Base-by-base conservation (phyloP, 64 coral and sea anemone species). In the Pocillopora damicornis region DNA sequence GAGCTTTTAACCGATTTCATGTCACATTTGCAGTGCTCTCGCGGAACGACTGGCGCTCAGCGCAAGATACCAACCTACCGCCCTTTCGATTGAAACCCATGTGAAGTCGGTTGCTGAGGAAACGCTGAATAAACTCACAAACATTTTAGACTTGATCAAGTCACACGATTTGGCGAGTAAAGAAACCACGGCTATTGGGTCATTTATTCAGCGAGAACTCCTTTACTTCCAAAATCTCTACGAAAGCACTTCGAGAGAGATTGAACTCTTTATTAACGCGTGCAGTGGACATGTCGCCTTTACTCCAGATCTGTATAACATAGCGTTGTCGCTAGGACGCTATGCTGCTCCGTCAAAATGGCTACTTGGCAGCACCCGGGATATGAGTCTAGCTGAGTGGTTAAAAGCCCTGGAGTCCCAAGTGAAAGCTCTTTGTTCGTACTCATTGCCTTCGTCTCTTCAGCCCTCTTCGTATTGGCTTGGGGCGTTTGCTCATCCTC, bases 181-280 rank as follows among this genome's bases (percentile, higher is more conserved):
- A n/a, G 56, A 66, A 12, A 59, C 63, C 58, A 81, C 17, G 16
- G 58, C 58, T 20, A 62, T 90, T 14, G 30, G 36, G 37, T 60
- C 89, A 60, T 90, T 90, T 26, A 59, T 90, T 67, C 67, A 35
- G 5, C 72, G 73, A 20, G 89, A 90, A 75, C 58, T 89, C 36
- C 59, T 37, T 23, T 90, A 62, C 61, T 77, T 83, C 18, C 30
- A 75, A 63, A 59, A 74, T 36, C 62, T 85, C 1, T 59, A 84
- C 3, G 23, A 56, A 2, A 23, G 37, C 15, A 61, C 75, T n/a
- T 36, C 74, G 0, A 83, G 67, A 15, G 80, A 85, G n/a, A 23
- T 84, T 17, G 66, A 66, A 16, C 73, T 90, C 38, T 37, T 90
- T 2, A 63, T 67, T 9, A 67, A 76, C 15, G 80, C 80, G 1